Percentiles rank a stretch among this genome's conserved stretches.
These are phyloP conservation scores for Drymonia ruficornis DNA, from an alignment of 2,888 invertebrate genomes.

Conservation along the genomic window DNA sequence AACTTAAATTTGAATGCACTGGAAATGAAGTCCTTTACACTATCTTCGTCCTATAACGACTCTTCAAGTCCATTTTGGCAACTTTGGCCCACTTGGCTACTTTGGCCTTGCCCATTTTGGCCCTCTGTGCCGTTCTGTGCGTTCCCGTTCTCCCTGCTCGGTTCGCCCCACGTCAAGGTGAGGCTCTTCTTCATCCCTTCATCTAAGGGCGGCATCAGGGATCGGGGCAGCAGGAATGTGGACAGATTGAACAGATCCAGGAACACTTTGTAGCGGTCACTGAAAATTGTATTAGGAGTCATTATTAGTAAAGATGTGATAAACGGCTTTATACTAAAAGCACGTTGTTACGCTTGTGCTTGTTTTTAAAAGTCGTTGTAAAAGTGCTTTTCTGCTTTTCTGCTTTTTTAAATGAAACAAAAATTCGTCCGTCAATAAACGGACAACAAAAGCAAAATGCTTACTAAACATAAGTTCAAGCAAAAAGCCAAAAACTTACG, in stretches of 20 bases:
- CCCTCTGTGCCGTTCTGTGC: conserved; percentile 26
- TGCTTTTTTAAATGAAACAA: no score
- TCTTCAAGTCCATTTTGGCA: conserved; percentile 35
- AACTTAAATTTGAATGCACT: not conserved
- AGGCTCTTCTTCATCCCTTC: conserved; percentile 92
- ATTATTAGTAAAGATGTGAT: no score
- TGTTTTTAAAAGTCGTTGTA: no score
- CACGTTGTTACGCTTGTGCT: no score
- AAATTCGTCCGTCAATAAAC: no score
- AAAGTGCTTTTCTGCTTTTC: no score
- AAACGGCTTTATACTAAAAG: no score
- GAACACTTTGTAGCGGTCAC: conserved; percentile 99
- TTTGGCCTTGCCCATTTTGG: conserved; percentile 9
- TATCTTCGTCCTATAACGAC: conserved; percentile 43
- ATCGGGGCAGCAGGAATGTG: conserved; percentile 96
- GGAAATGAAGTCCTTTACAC: not conserved
- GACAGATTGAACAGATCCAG: conserved; percentile 98
- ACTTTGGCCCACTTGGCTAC: conserved; percentile 10
- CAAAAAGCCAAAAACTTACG: no score
- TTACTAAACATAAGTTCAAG: no score
- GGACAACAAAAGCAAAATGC: no score
- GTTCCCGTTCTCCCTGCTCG: conserved; percentile 41
- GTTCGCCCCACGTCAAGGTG: conserved; percentile 84
- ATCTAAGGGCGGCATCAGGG: conserved; percentile 94
- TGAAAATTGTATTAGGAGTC: conserved; percentile 65